phyloP scores from a whole-genome alignment of 2,797 vertebrate genomes.

The Xiphorhynchus erythropygius region DNA sequence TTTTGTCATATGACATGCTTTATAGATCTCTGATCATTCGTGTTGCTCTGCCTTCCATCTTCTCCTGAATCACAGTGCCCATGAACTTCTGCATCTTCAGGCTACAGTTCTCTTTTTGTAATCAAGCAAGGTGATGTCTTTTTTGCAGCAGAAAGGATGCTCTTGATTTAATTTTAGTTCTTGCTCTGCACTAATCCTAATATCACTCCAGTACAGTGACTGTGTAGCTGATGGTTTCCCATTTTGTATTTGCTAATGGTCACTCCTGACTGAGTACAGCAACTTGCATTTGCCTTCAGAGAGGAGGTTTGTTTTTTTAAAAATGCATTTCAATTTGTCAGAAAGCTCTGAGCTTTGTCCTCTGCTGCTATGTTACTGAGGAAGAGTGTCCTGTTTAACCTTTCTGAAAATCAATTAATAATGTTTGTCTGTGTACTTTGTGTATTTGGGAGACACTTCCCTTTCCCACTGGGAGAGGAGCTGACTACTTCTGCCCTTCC shows the following conservation, averaged over 20 bases:
- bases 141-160: background rate
- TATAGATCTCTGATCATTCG: background rate
- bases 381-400: background rate
- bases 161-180: background rate
- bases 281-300: background rate
- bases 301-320: background rate
- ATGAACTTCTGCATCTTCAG: background rate
- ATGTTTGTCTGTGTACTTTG: background rate
- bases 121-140: background rate
- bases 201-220: background rate
- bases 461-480: background rate
- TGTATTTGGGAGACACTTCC: background rate
- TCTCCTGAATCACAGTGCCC: background rate
- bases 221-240: background rate
- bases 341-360: background rate
- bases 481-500: background rate
- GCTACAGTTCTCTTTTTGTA: background rate
- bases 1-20: background rate
- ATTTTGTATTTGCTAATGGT: background rate
- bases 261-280: background rate
- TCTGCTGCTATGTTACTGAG: background rate
- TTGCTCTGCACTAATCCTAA: background rate
- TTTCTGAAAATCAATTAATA: background rate
- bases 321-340: background rate
- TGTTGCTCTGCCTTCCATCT: background rate